A percentile compares a stretch with the other conserved stretches of the same genome.
These are phyloP conservation scores for Macrostomum lignano DNA, from an alignment of 1,140 invertebrate species.

Conservation along the genomic window DNA sequence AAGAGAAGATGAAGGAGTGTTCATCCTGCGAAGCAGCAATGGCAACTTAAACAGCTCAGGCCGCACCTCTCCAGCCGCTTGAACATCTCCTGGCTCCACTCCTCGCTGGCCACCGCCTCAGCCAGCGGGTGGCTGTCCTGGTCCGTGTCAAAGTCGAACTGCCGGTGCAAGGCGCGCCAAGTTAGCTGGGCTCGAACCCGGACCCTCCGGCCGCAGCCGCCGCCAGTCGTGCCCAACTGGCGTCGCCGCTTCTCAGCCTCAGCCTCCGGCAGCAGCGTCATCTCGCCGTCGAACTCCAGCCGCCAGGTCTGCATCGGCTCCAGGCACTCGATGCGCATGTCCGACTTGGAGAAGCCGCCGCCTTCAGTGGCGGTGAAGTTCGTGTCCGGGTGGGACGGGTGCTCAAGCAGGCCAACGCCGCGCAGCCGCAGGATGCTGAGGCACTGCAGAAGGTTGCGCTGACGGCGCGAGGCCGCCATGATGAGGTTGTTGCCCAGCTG, in stretches of 20 bases:
- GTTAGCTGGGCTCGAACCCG: conserved; percentile 18
- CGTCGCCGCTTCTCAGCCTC: background rate
- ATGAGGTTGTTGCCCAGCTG: conserved; percentile 18
- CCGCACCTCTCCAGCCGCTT: conserved; percentile 35
- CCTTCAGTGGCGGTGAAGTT: conserved; percentile 32
- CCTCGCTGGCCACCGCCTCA: conserved; percentile 35
- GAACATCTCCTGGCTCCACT: conserved; percentile 38
- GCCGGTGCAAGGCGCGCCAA: conserved; percentile 18
- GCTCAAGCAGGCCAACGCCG: conserved; percentile 36
- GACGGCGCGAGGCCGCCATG: conserved; percentile 19
- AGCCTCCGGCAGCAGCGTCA: too few relatives aligned
- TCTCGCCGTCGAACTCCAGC: conserved; percentile 34
- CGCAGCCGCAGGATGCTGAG: conserved; percentile 29
- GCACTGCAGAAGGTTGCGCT: conserved; percentile 12
- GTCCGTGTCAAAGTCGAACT: conserved; percentile 39
- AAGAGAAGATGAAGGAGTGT: too few relatives aligned
- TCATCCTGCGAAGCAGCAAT: too few relatives aligned
- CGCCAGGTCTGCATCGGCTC: conserved; percentile 40
- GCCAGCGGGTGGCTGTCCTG: conserved; percentile 34
- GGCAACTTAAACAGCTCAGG: too few relatives aligned
- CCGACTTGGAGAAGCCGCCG: conserved; percentile 34
- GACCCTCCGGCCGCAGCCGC: too few relatives aligned
- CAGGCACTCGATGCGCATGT: conserved; percentile 33
- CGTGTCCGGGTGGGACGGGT: conserved; percentile 37
- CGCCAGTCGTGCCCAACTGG: conserved; percentile 4